Conservation (phyloP, 2,888 invertebrate species). For the Drosophila phalerata region DNA sequence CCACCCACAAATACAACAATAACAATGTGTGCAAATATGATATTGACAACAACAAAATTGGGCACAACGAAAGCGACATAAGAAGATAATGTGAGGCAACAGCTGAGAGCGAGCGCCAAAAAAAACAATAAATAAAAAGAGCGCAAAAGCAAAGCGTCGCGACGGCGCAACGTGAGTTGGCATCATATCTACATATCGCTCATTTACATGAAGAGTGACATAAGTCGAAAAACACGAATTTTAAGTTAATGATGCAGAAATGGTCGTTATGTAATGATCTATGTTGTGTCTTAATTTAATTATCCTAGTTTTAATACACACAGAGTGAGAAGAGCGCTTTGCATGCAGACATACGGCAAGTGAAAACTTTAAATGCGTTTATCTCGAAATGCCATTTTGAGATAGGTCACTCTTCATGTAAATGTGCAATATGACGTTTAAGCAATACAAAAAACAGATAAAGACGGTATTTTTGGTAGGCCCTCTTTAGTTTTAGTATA, state of each 20-base stretch:
- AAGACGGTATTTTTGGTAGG: neutral
- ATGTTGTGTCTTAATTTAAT: too few species aligned
- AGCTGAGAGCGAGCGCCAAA: constrained; percentile 20
- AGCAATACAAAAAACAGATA: neutral
- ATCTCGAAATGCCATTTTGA: too few species aligned
- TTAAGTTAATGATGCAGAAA: too few species aligned
- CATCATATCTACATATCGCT: constrained; percentile 2
- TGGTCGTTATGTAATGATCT: too few species aligned
- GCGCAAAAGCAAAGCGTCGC: constrained; percentile 5
- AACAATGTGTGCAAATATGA: constrained; percentile 39
- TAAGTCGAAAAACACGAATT: too few species aligned
- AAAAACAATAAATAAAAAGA: constrained; percentile 17
- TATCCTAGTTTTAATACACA: too few species aligned
- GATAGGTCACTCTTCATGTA: too few species aligned
- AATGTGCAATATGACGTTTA: too few species aligned
- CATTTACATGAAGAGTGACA: too few species aligned
- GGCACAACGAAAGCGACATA: constrained; percentile 27
- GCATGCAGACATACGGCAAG: too few species aligned
- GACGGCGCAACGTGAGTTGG: constrained; percentile 28
- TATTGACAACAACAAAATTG: constrained; percentile 35
- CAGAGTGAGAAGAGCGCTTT: too few species aligned
- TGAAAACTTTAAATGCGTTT: too few species aligned
- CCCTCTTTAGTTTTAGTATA: neutral
- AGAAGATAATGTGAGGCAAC: constrained; percentile 23
- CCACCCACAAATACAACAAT: constrained; percentile 47